Conservation (phyloP, 2,113 vertebrate species). For the Reinhardtius hippoglossoides region DNA sequence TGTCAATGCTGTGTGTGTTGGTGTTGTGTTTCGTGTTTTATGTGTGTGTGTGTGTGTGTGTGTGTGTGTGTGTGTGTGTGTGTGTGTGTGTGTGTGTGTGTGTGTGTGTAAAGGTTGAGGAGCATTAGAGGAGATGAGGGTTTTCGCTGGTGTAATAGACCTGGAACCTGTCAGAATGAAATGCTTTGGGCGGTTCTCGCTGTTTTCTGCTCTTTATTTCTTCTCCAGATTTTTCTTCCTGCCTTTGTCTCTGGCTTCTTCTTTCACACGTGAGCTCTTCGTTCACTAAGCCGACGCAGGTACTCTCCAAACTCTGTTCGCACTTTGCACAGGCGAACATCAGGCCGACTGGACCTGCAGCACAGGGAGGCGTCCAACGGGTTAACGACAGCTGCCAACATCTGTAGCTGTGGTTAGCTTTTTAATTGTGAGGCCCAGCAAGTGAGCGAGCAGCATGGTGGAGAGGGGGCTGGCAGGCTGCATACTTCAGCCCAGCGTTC, state of each 20-base stretch:
- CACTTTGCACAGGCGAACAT: too few relatives aligned
- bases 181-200: slow-evolving; percentile 27
- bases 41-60: too few relatives aligned
- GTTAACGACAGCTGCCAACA: slow-evolving; percentile 87
- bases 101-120: too few relatives aligned
- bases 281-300: not conserved
- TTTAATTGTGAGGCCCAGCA: slow-evolving; percentile 91
- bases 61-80: too few relatives aligned
- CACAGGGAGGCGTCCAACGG: slow-evolving; percentile 52
- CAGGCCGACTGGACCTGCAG: slow-evolving; percentile 6
- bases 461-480: slow-evolving; percentile 87
- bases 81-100: too few relatives aligned
- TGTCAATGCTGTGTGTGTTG: not conserved
- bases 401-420: slow-evolving; percentile 92
- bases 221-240: slow-evolving; percentile 11
- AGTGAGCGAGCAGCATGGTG: slow-evolving; percentile 82
- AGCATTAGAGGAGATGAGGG: slow-evolving; percentile 50
- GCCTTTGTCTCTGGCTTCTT: not conserved
- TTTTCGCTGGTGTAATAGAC: slow-evolving; percentile 41
- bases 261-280: not conserved
- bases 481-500: slow-evolving; percentile 95
- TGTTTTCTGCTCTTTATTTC: slow-evolving; percentile 20
- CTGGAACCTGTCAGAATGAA: slow-evolving; percentile 66
- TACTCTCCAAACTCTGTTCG: not conserved
- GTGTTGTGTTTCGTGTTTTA: too few relatives aligned